Evolutionary conservation across 1,140 invertebrate genomes (phyloP).

Genomic region (Vanessa atalanta): DNA sequence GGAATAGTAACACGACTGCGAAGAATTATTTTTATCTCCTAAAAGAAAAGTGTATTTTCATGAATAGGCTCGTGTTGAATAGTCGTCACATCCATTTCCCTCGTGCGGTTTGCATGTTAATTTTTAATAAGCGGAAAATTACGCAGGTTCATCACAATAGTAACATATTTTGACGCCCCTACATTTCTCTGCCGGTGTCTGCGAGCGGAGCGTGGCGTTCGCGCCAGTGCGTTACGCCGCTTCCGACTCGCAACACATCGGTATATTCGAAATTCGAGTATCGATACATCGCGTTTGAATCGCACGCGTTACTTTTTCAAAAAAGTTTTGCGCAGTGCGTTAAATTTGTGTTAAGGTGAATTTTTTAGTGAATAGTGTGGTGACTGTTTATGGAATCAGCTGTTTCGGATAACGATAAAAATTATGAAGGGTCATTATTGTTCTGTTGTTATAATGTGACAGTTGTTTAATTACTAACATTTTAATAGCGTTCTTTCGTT

Average conservation of each 20-base stretch:
- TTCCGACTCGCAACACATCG: constrained; percentile 66
- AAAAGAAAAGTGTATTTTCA: background rate
- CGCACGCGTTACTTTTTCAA: constrained; percentile 65
- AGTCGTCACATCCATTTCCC: constrained; percentile 39
- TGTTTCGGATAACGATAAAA: background rate
- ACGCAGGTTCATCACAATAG: constrained; percentile 47
- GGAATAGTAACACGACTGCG: background rate
- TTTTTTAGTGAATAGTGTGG: constrained; percentile 25
- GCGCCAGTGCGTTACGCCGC: constrained; percentile 67
- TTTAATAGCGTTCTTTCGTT: no score
- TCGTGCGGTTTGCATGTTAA: constrained; percentile 47
- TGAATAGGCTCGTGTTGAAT: constrained; percentile 17
- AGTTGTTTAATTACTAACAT: background rate
- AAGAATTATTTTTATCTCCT: background rate
- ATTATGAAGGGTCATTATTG: constrained; percentile 18
- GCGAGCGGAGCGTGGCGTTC: constrained; percentile 49
- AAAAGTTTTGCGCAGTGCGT: constrained; percentile 57
- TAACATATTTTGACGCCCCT: constrained; percentile 62
- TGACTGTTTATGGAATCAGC: constrained; percentile 15
- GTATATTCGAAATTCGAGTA: constrained; percentile 43
- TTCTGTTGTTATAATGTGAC: constrained; percentile 13
- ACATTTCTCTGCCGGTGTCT: constrained; percentile 62
- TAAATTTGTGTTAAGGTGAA: constrained; percentile 27
- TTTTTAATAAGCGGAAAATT: constrained; percentile 70
- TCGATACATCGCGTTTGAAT: constrained; percentile 41